phyloP scores from a whole-genome alignment of 1,140 invertebrate species.

The Eulimnadia texana region DNA sequence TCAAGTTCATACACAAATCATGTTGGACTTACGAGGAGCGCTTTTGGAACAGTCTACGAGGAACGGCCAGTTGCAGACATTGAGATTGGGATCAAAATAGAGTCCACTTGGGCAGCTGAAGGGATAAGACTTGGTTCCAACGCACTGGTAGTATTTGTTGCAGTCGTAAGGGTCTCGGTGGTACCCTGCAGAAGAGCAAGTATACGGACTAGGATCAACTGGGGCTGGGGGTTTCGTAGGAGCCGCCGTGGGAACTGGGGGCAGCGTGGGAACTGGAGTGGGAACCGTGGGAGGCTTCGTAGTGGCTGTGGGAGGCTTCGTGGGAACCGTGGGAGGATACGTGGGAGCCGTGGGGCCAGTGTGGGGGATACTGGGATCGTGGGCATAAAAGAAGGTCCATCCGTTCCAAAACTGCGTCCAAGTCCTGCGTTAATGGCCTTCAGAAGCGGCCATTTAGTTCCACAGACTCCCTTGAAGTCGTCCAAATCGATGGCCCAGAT shows the following conservation, averaged over 20 bases:
- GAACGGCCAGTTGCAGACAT: constrained; percentile 30
- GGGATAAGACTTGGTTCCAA: constrained; percentile 32
- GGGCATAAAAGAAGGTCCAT: not conserved
- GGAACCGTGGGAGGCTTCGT: not conserved
- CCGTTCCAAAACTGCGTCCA: not conserved
- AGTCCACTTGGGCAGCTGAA: constrained; percentile 38
- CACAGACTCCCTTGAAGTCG: constrained; percentile 29
- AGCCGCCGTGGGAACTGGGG: not conserved
- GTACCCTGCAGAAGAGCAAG: constrained; percentile 20
- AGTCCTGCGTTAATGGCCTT: constrained; percentile 19
- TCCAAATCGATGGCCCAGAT: constrained; percentile 36
- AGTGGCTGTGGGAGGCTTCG: not conserved
- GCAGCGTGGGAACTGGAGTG: not conserved
- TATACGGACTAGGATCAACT: constrained; percentile 11
- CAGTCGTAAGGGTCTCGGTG: constrained; percentile 46
- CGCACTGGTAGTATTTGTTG: constrained; percentile 48
- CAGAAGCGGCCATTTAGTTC: constrained; percentile 25
- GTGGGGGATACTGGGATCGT: not conserved
- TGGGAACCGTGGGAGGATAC: not conserved
- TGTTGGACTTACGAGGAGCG: not conserved
- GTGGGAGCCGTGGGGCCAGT: not conserved
- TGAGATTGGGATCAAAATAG: constrained; percentile 36
- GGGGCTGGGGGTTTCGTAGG: not conserved
- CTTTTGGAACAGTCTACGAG: constrained; percentile 19
- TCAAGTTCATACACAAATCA: no score